These are phyloP conservation scores for Penaeus japonicus DNA, from an alignment of 1,140 invertebrate genomes.

Conservation along the genomic window DNA sequence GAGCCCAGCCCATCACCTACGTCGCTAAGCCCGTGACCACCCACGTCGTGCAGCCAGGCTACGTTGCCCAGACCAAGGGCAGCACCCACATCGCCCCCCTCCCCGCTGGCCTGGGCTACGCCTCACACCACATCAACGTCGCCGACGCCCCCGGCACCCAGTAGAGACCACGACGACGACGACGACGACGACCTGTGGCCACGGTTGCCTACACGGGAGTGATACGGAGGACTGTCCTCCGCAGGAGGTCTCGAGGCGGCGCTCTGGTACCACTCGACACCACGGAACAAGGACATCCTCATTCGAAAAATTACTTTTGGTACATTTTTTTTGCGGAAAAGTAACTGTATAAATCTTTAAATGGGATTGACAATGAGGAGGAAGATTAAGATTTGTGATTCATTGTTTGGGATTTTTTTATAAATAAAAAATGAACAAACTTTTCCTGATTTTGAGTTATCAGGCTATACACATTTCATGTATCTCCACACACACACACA, in stretches of 20 bases:
- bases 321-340: too few relatives aligned
- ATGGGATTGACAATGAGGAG: too few relatives aligned
- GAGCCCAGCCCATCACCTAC: not conserved
- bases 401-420: too few relatives aligned
- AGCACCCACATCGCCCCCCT: constrained; percentile 50
- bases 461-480: too few relatives aligned
- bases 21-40: not conserved
- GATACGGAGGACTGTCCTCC: not conserved
- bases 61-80: constrained; percentile 56
- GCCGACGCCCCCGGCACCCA: constrained; percentile 35
- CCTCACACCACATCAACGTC: constrained; percentile 56
- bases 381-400: too few relatives aligned
- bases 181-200: not conserved
- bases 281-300: too few relatives aligned
- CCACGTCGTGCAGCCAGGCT: constrained; percentile 30
- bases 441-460: too few relatives aligned
- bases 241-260: not conserved
- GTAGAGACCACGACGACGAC: not conserved
- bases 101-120: constrained; percentile 45
- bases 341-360: too few relatives aligned
- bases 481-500: too few relatives aligned
- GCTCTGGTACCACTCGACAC: too few relatives aligned
- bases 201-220: not conserved
- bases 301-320: too few relatives aligned
- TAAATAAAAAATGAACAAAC: too few relatives aligned